phyloP scores from a whole-genome alignment of 1,140 invertebrate species.

The Homarus americanus region DNA sequence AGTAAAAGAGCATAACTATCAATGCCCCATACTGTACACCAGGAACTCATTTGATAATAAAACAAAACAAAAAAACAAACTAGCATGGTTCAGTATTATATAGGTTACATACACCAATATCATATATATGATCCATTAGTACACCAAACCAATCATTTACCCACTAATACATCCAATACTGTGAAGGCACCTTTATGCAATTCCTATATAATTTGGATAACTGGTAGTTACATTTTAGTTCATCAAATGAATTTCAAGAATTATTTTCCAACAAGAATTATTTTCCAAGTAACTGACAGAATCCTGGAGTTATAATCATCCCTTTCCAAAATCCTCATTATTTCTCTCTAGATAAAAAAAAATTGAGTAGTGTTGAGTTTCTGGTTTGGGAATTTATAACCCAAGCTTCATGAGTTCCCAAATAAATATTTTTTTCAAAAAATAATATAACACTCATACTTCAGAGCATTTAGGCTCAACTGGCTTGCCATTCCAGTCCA shows the following conservation, averaged over 20 bases:
- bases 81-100: neutral
- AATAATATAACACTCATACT: neutral
- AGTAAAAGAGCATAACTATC: neutral
- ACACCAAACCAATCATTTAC: neutral
- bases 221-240: neutral
- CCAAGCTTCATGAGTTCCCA: neutral
- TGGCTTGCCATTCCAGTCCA: neutral
- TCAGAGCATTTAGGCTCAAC: neutral
- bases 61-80: neutral
- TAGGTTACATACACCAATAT: neutral
- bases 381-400: neutral
- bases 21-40: neutral
- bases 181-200: neutral
- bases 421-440: neutral
- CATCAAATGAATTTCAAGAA: neutral
- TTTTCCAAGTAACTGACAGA: neutral
- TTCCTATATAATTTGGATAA: neutral
- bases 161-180: neutral
- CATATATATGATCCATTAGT: too few relatives aligned
- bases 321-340: neutral
- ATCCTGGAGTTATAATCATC: neutral
- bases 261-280: neutral
- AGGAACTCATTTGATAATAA: neutral
- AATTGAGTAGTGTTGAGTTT: neutral
- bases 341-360: neutral